Conservation (phyloP, 2,888 invertebrate genomes). For the Nemoura dubitans region DNA sequence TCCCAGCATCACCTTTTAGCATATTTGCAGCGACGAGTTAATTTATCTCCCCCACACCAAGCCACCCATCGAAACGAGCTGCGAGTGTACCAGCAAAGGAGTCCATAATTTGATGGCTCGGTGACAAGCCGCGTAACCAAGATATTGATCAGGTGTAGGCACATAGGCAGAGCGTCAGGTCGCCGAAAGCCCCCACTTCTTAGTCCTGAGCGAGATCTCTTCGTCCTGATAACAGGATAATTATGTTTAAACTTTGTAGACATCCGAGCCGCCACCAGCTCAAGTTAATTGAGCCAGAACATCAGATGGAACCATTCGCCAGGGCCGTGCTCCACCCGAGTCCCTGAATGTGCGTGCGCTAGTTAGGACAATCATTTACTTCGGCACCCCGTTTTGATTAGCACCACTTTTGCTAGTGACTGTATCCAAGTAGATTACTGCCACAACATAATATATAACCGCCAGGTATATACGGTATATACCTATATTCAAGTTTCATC, state of each 20-base stretch:
- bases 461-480: no score
- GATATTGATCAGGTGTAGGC: slow-evolving; percentile 4
- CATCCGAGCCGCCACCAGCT: background rate
- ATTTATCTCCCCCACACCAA: no score
- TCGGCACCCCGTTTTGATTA: background rate
- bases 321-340: background rate
- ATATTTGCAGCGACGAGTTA: background rate
- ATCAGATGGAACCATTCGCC: background rate
- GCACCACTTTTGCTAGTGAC: background rate
- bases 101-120: background rate
- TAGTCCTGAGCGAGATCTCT: background rate
- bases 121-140: background rate
- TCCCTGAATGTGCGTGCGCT: background rate
- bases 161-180: background rate
- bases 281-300: background rate
- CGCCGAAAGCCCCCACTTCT: background rate
- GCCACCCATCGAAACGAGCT: no score
- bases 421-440: background rate
- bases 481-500: background rate
- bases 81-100: background rate
- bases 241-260: background rate
- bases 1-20: background rate
- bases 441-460: no score
- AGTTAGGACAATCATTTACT: background rate
- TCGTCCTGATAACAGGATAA: background rate